A percentile compares a stretch with the other conserved stretches of the same genome.
Conservation (phyloP, 2,888 invertebrate genomes). For the Ectobius pallidus region DNA sequence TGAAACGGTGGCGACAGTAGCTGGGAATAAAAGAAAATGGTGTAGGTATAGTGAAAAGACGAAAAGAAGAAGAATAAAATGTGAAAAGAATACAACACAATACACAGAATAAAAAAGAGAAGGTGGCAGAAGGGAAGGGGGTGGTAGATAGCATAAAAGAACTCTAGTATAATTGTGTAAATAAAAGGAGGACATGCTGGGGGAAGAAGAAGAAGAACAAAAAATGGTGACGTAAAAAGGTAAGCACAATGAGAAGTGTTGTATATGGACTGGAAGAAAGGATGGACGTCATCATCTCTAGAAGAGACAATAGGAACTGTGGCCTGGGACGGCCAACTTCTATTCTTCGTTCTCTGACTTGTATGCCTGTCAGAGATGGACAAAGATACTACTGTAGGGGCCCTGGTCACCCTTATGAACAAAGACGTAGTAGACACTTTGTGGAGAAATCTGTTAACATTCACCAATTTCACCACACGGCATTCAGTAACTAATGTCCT, state of each 20-base stretch:
- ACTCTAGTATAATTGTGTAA: slow-evolving; percentile 44
- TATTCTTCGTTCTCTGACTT: slow-evolving; percentile 8
- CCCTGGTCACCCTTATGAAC: not conserved
- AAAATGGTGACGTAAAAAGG: slow-evolving; percentile 34
- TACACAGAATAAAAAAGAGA: slow-evolving; percentile 35
- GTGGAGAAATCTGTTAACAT: not conserved
- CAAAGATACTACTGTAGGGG: not conserved
- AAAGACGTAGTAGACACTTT: not conserved
- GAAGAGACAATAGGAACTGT: slow-evolving; percentile 15
- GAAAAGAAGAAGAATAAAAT: slow-evolving; percentile 40
- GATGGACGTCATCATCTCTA: slow-evolving; percentile 18
- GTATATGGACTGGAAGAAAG: slow-evolving; percentile 34
- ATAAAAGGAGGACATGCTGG: slow-evolving; percentile 38
- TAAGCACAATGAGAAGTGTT: slow-evolving; percentile 35
- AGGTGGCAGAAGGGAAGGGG: slow-evolving; percentile 20
- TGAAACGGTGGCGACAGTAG: slow-evolving; percentile 37
- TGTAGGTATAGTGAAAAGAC: slow-evolving; percentile 38
- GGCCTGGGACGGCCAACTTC: not conserved
- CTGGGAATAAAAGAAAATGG: slow-evolving; percentile 40
- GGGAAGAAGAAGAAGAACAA: slow-evolving; percentile 23
- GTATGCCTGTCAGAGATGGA: slow-evolving; percentile 13
- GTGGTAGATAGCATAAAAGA: slow-evolving; percentile 41
- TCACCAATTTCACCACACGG: not conserved
- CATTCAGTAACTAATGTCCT: not conserved
- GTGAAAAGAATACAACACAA: slow-evolving; percentile 43